phyloP scores from a whole-genome alignment of 2,797 vertebrate species.

The Yasuhikotakia modesta region DNA sequence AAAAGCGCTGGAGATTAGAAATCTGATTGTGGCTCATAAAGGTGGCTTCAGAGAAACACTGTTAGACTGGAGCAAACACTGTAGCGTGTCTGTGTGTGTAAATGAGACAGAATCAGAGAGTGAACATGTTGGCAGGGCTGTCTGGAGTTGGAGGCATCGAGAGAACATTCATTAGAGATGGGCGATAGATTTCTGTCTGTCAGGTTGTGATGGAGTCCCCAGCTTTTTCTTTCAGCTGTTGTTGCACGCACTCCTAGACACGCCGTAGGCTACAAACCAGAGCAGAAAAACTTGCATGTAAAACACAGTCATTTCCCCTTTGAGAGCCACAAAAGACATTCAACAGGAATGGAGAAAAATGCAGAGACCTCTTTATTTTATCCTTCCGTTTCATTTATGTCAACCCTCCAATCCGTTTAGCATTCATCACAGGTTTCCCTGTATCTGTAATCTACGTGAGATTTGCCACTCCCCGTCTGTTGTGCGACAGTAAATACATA shows the following conservation, averaged over 20 bases:
- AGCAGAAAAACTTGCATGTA: slow-evolving; percentile 32
- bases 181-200: slow-evolving; percentile 1
- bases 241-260: slow-evolving; percentile 14
- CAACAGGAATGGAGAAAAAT: neutral
- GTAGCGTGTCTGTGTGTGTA: no score
- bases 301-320: slow-evolving; percentile 38
- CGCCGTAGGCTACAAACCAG: slow-evolving; percentile 40
- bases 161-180: slow-evolving; percentile 10
- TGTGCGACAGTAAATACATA: neutral
- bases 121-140: neutral
- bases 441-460: neutral
- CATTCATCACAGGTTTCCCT: slow-evolving; percentile 1
- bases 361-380: slow-evolving; percentile 15
- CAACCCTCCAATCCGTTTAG: slow-evolving; percentile 1
- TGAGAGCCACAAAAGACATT: slow-evolving; percentile 38
- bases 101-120: neutral
- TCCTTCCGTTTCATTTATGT: slow-evolving; percentile 38
- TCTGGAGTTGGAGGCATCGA: slow-evolving; percentile 1
- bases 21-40: no score
- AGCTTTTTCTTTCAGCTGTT: slow-evolving; percentile 26
- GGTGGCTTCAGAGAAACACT: no score
- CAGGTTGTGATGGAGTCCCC: slow-evolving; percentile 39
- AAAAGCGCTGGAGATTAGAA: no score
- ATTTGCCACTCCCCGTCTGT: neutral
- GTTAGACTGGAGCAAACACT: no score